Base-by-base conservation (phyloP, 1,140 invertebrate genomes). In the Archivesica marissinica region DNA sequence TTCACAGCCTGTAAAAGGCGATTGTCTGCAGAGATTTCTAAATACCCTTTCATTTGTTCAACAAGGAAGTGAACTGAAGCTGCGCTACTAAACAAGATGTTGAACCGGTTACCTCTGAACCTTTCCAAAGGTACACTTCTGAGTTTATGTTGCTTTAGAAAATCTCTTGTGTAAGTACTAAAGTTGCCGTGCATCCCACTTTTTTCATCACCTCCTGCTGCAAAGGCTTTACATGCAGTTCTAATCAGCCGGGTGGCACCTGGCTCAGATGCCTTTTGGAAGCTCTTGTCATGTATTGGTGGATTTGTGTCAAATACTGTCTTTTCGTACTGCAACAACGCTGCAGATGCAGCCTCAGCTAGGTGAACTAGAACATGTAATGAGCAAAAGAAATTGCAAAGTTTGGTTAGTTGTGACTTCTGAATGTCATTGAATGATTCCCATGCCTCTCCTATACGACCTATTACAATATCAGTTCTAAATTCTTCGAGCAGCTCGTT, bases 171-270 rank as follows among this genome's bases (percentile, higher is more conserved):
- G 25, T 54, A 56, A 7, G 50, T 20, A 17, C 13, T 15, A 38
- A 76, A 76, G 20, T n/a, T 13, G 28, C 44, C 25, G 33, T 76
- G 25, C 20, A 64, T n/a, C 23, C 66, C 86, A 74, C 52, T 80
- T 25, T 84, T 83, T 38, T 87, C 86, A 75, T 87, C 86, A 23
- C 86, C 80, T 17, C 86, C 80, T 75, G 52, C 59, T 39, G 80
- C n/a, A 79, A 87, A 87, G 17, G 75, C 75, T 75, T 84, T 87
- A 2, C 50, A 47, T 17, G 17, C 17, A 35, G 66, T 75, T 23
- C 75, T 30, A 11, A 83, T 72, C 20, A 83, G 72, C 47, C 86
- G n/a, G 23, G 64, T 39, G 20, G 61, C 50, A 33, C 70, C 78
- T 23, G 78, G 13, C 30, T 81, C 85, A 56, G 9, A 9, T 20